Base-by-base conservation (phyloP, 2,888 invertebrate species). In the Cephus runcator region DNA sequence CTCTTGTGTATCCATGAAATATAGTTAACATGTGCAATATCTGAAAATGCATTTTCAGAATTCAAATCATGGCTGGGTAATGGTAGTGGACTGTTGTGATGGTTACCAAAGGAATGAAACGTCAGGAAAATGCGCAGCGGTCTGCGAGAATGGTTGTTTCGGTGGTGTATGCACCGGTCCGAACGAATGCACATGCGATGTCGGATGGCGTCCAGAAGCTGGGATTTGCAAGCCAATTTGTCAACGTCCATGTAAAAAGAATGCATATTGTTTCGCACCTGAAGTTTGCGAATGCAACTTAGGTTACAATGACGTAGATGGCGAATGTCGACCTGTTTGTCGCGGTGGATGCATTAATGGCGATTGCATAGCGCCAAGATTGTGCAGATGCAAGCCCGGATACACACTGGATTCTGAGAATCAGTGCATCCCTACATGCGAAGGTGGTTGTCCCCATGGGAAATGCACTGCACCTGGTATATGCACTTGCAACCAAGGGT, bases 121-220 rank as follows among this genome's bases (percentile, higher is more conserved):
- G 0, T 85, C 83, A 84, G 93, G 92, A 4, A 92, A 93, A 76
- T 95, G 95, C 87, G 93, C 94, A 73, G 94, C 95, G 0, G 92
- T 93, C 30, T 96, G 96, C 86, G 93, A 94, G 4, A 92, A 92
- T 34, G 94, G 94, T 12, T 96, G 96, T 83, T 88, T 94, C 76
- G 96, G 96, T 84, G 96, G 95, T 31, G 92, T 93, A 36, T 96
- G 96, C 87, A 93, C 93, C 0, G 94, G 93, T 0, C 95, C 95
- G 0, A 94, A 94, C 34, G 92, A 93, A 0, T 96, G 96, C 92
- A 92, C 92, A 11, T 95, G 95, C 88, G 93, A 93, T 85, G 92
- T 93, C 11, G 95, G 94, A 73, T 94, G 94, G 81, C 92, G 93
- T 0, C 92, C 93, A 74, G 93, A 93, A 0, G 92, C 93, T 68